Conservation (phyloP, 1,140 invertebrate species). For the silkworm (Bombyx mori) region DNA sequence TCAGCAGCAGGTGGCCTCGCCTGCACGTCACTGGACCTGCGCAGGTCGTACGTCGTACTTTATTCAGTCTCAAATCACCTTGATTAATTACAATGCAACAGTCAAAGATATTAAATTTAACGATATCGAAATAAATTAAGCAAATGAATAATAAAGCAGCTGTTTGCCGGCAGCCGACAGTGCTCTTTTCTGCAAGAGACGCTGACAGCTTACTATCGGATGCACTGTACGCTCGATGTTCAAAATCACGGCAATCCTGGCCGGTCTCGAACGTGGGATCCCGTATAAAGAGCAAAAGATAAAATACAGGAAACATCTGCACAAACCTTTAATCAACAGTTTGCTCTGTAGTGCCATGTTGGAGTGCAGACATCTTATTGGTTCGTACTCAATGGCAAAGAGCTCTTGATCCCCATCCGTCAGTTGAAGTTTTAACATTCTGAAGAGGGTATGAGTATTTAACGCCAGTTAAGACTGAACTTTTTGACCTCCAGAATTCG, state of each 20-base stretch:
- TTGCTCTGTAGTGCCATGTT: conserved; percentile 78
- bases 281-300: background rate
- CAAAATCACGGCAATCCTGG: background rate
- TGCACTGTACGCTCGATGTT: too few relatives aligned
- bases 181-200: too few relatives aligned
- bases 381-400: conserved; percentile 81
- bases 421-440: conserved; percentile 81
- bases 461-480: too few relatives aligned
- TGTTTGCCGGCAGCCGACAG: too few relatives aligned
- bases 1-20: too few relatives aligned
- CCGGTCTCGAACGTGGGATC: background rate
- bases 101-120: too few relatives aligned
- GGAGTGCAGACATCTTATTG: conserved; percentile 74
- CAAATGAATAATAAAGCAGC: too few relatives aligned
- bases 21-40: too few relatives aligned
- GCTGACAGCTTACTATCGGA: too few relatives aligned
- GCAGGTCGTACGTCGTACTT: background rate
- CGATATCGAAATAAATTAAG: too few relatives aligned
- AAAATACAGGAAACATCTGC: background rate
- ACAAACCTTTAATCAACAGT: conserved; percentile 67
- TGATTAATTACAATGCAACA: too few relatives aligned
- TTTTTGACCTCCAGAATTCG: too few relatives aligned
- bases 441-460: conserved; percentile 21
- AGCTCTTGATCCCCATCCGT: conserved; percentile 84
- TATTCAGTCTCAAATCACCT: background rate